phyloP scores from a whole-genome alignment of 2,113 vertebrate genomes.

The Anhinga rufa region DNA sequence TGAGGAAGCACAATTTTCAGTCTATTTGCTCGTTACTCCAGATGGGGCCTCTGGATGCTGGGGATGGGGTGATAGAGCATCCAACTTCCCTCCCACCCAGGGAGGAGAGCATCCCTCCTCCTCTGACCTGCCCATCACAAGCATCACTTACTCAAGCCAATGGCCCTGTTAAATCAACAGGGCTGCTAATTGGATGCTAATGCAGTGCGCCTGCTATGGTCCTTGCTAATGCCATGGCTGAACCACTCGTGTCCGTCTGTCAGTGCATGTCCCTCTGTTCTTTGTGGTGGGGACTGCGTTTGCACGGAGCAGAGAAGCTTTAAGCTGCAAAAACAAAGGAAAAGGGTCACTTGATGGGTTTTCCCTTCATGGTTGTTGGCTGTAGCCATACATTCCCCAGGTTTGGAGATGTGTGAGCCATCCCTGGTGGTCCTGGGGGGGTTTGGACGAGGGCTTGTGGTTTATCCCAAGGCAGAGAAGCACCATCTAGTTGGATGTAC shows the following conservation, averaged over 20 bases:
- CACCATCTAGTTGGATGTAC: not conserved
- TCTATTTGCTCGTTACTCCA: not conserved
- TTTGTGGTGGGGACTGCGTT: rapidly evolving
- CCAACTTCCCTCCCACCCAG: not conserved
- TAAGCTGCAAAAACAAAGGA: not conserved
- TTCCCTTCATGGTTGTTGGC: not conserved
- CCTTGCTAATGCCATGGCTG: not conserved
- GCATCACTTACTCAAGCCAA: not conserved
- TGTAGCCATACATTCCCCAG: not conserved
- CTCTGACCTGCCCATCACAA: not conserved
- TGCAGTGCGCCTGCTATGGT: not conserved
- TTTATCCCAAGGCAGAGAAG: not conserved
- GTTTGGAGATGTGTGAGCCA: not conserved
- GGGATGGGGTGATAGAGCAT: not conserved
- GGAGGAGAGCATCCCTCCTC: not conserved
- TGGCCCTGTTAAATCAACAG: not conserved
- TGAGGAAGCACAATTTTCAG: not conserved
- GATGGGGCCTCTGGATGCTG: not conserved
- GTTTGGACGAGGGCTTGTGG: not conserved
- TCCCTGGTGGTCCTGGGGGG: not conserved
- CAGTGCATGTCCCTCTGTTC: not conserved
- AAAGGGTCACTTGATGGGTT: not conserved
- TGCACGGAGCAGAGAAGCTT: not conserved
- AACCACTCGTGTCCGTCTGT: rapidly evolving
- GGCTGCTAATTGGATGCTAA: not conserved